These are phyloP conservation scores for Pomatostomus ruficeps DNA, from an alignment of 2,113 vertebrate species.

Conservation along the genomic window DNA sequence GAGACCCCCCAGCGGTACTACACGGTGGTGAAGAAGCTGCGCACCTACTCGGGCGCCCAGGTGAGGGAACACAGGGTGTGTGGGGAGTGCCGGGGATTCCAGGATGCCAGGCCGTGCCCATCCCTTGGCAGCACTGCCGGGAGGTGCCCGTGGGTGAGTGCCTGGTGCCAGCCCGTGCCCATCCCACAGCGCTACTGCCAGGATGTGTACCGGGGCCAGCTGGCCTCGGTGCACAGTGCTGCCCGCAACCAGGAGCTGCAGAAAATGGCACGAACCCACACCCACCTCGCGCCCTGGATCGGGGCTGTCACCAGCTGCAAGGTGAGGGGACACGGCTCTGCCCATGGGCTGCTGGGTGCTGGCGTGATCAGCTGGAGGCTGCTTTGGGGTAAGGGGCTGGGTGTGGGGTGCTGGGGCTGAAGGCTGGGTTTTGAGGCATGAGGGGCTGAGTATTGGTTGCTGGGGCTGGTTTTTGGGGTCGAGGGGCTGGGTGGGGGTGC, in stretches of 20 bases:
- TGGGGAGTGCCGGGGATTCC: fast-evolving
- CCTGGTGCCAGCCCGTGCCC: not conserved
- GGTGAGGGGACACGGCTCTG: not conserved
- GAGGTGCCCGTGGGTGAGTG: not conserved
- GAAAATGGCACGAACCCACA: not conserved
- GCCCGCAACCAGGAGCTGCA: not conserved
- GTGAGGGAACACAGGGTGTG: not conserved
- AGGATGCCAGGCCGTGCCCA: fast-evolving
- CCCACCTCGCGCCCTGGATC: fast-evolving
- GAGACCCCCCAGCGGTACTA: fast-evolving
- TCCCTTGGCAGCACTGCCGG: fast-evolving
- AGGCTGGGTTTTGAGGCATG: not conserved
- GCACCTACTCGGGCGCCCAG: fast-evolving
- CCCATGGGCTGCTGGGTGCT: not conserved
- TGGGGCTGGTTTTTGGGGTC: not conserved
- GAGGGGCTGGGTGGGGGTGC: too few relatives aligned
- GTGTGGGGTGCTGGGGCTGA: not conserved
- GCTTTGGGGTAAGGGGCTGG: not conserved
- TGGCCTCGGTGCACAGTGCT: not conserved
- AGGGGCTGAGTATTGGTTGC: too few relatives aligned
- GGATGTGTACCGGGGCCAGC: not conserved
- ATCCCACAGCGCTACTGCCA: not conserved
- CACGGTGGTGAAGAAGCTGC: fast-evolving
- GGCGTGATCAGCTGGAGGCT: not conserved
- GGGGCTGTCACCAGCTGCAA: not conserved